Base-by-base conservation (phyloP, 2,797 vertebrate species). In the Eulemur rubriventer region DNA sequence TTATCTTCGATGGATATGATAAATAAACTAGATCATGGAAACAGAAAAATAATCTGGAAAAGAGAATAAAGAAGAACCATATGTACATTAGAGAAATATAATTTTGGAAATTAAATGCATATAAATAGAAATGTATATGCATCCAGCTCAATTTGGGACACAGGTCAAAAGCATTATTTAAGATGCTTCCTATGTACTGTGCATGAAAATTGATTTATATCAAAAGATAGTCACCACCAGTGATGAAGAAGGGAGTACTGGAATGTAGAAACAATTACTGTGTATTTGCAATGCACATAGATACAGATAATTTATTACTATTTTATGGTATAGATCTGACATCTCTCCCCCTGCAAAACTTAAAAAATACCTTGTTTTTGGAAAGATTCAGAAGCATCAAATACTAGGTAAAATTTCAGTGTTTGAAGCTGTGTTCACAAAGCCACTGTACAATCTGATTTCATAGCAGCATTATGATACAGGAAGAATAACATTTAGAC, bases 121-220 rank as follows among this genome's bases (percentile, higher is more conserved):
- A 0, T 70, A 65, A 43, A 4, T 38, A 8, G 14, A 84, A 79
- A 0, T 0, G 2, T 14, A 5, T 57, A 52, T 52, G 6, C 2
- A n/a, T 50, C 17, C 4, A 72, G 16, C 1, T 82, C 22, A 57
- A 18, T 50, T 48, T 33, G 69, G 43, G 88, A 63, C 7, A 22
- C 2, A 76, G 38, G 12, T 1, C 20, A 52, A 48, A 61, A 43
- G 16, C 22, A 61, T n/a, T 7, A 43, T 24, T 46, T 18, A 22
- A 81, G 2, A 35, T 24, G n/a, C 33, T 1, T 0, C 6, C 50
- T 35, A 20, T 5, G 0, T 1, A 17, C 0, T 12, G 17, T 30
- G 2, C 14, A 50, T 28, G 35, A 46, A 48, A 6, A 18, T 24
- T 50, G 38, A 2, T 83, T 78, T 65, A 24, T 18, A 33, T 48